phyloP scores from a whole-genome alignment of 2,113 vertebrate genomes.

The Rhinopomastus cyanomelas region DNA sequence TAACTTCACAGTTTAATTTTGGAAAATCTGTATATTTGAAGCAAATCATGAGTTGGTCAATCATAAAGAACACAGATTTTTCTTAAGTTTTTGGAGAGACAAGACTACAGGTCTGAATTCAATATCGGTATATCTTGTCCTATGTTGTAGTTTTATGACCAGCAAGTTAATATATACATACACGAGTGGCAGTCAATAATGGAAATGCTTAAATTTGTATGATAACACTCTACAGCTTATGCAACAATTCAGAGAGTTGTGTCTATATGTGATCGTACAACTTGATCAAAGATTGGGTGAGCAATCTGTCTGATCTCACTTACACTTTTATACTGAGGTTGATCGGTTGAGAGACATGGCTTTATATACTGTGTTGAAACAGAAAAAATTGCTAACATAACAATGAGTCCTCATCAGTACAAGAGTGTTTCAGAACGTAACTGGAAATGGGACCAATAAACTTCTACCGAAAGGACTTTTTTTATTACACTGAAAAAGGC shows the following conservation, averaged over 20 bases:
- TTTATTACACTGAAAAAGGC: constrained; percentile 52
- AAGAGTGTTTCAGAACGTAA: constrained; percentile 57
- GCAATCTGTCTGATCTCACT: constrained; percentile 65
- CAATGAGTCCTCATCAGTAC: constrained; percentile 49
- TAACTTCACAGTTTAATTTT: constrained; percentile 64
- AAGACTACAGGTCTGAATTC: constrained; percentile 51
- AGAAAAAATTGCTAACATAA: constrained; percentile 52
- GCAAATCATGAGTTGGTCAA: constrained; percentile 40
- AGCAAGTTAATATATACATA: constrained; percentile 54
- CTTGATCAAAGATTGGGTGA: constrained; percentile 66
- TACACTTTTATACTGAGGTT: constrained; percentile 70
- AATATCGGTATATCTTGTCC: constrained; percentile 37
- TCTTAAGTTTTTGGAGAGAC: constrained; percentile 55
- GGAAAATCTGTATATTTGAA: constrained; percentile 45
- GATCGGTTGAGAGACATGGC: constrained; percentile 68
- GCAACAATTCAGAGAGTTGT: constrained; percentile 61
- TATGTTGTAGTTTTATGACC: constrained; percentile 56
- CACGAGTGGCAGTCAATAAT: constrained; percentile 54
- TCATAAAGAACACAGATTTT: constrained; percentile 38
- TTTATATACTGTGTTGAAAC: constrained; percentile 68
- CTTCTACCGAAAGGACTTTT: constrained; percentile 60
- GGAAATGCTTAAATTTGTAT: constrained; percentile 53
- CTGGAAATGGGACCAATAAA: constrained; percentile 63
- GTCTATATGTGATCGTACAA: constrained; percentile 44
- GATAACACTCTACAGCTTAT: constrained; percentile 41